Conservation (phyloP, 2,888 invertebrate genomes). For the Drosophila incognita region DNA sequence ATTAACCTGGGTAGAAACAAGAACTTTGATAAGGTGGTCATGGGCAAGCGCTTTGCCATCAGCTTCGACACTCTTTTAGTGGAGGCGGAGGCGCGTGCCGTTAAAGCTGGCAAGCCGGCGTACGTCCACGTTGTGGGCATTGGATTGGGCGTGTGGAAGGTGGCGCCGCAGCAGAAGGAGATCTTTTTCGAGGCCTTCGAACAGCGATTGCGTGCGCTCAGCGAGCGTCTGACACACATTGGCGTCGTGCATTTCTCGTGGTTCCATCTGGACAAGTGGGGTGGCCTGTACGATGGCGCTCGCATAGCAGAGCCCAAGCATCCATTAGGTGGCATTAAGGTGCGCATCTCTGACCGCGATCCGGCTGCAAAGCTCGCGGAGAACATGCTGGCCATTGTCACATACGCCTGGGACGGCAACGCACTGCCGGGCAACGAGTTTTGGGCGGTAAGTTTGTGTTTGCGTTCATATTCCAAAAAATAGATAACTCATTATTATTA, state of each 20-base stretch:
- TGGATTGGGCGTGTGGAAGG: slow-evolving; percentile 89
- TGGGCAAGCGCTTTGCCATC: slow-evolving; percentile 86
- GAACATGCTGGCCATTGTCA: slow-evolving; percentile 86
- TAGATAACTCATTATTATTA: background rate
- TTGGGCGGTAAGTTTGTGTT: slow-evolving; percentile 86
- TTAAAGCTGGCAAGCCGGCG: slow-evolving; percentile 86
- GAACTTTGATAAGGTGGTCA: slow-evolving; percentile 80
- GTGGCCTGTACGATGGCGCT: slow-evolving; percentile 85
- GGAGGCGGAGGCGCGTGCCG: slow-evolving; percentile 88
- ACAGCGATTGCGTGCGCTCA: slow-evolving; percentile 86
- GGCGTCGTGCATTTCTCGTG: slow-evolving; percentile 66
- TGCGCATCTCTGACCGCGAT: slow-evolving; percentile 86
- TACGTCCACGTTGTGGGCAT: slow-evolving; percentile 89
- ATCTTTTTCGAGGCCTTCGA: slow-evolving; percentile 88
- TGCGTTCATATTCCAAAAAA: background rate
- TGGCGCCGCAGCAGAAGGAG: slow-evolving; percentile 87
- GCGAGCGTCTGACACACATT: slow-evolving; percentile 41
- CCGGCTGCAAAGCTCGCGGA: slow-evolving; percentile 86
- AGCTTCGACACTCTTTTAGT: slow-evolving; percentile 88
- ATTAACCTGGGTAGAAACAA: slow-evolving; percentile 31
- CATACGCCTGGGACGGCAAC: slow-evolving; percentile 91
- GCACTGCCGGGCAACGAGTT: slow-evolving; percentile 91
- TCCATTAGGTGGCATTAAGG: slow-evolving; percentile 85
- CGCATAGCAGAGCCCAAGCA: slow-evolving; percentile 65
- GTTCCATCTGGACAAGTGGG: slow-evolving; percentile 80